phyloP scores from a whole-genome alignment of 2,888 invertebrate genomes.

The Scrobipalpa atriplicella region DNA sequence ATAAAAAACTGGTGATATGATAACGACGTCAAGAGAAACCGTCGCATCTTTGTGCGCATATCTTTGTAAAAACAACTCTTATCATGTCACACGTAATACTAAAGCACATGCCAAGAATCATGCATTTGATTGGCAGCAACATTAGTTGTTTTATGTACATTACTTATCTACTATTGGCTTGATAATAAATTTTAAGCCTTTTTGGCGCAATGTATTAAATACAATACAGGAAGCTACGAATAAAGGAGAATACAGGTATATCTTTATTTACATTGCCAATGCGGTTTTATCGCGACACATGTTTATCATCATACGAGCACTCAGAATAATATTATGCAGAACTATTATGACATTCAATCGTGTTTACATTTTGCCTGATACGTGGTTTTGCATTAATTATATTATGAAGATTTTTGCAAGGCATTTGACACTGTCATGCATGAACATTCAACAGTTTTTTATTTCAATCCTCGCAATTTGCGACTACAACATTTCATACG shows the following conservation, averaged over 20 bases:
- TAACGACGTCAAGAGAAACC: constrained; percentile 1
- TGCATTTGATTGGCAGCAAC: not conserved
- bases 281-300: not conserved
- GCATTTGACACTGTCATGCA: not conserved
- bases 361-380: not conserved
- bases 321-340: not conserved
- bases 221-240: too few species aligned
- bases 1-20: not conserved
- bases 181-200: not conserved
- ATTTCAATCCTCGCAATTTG: too few species aligned
- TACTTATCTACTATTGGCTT: not conserved
- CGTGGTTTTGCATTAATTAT: not conserved
- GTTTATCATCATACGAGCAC: constrained; percentile 2
- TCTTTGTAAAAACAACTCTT: constrained; percentile 2
- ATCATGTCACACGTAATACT: not conserved
- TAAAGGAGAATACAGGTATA: too few species aligned
- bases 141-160: not conserved
- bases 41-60: constrained; percentile 4
- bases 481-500: too few species aligned
- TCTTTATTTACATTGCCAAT: not conserved
- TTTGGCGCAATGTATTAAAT: not conserved
- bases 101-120: constrained; percentile 1
- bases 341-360: not conserved
- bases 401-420: not conserved
- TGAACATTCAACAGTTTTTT: too few species aligned